A percentile compares a stretch with the other conserved stretches of the same genome.
phyloP scores from a whole-genome alignment of 2,113 vertebrate species.

The Grammomys surdaster region DNA sequence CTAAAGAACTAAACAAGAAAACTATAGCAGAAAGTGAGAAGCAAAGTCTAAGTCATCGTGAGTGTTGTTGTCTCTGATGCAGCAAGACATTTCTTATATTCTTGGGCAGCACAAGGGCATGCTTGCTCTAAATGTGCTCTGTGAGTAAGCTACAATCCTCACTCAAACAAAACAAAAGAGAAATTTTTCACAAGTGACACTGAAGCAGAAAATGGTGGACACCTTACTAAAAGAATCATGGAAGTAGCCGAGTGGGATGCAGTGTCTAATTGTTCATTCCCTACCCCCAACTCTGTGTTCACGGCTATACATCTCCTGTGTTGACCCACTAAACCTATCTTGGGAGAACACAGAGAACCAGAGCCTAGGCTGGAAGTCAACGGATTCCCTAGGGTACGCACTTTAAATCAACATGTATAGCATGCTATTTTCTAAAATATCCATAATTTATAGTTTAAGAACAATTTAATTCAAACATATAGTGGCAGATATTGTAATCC shows the following conservation, averaged over 20 bases:
- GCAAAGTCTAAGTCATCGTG: not conserved
- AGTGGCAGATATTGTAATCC: not conserved
- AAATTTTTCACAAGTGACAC: not conserved
- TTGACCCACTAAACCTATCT: not conserved
- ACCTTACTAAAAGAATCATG: not conserved
- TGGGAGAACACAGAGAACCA: not conserved
- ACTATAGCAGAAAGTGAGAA: not conserved
- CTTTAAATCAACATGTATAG: not conserved
- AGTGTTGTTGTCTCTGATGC: not conserved
- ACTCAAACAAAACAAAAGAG: not conserved
- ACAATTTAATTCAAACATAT: not conserved
- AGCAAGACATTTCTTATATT: not conserved
- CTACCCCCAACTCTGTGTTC: not conserved
- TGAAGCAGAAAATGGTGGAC: not conserved
- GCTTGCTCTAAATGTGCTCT: not conserved
- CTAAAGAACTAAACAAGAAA: not conserved
- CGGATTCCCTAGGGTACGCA: not conserved
- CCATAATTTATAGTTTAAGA: not conserved
- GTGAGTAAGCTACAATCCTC: not conserved
- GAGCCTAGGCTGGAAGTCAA: not conserved
- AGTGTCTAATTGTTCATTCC: not conserved
- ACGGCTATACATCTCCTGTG: not conserved
- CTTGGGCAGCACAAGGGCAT: accelerated
- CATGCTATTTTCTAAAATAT: not conserved
- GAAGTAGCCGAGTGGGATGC: not conserved